phyloP scores from a whole-genome alignment of 2,113 vertebrate species.

The Tragelaphus imberbis region DNA sequence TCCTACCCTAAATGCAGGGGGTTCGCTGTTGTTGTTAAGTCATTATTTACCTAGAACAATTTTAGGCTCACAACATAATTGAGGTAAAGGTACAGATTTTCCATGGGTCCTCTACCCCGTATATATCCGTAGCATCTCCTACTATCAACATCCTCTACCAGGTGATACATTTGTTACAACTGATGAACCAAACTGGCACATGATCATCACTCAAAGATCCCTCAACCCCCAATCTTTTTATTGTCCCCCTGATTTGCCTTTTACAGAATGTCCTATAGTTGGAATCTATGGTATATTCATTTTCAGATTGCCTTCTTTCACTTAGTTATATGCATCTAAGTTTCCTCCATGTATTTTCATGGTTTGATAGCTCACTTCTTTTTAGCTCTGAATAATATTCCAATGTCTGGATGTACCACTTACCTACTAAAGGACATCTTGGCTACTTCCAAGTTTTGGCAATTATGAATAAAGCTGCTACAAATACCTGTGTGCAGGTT shows the following conservation, averaged over 20 bases:
- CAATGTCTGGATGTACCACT: background rate
- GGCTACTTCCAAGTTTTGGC: background rate
- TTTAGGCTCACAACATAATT: background rate
- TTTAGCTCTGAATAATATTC: background rate
- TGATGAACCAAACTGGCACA: background rate
- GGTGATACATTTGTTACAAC: background rate
- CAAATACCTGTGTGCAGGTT: background rate
- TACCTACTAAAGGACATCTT: background rate
- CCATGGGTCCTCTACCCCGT: background rate
- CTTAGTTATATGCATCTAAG: background rate
- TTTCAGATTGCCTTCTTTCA: background rate
- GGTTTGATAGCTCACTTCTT: background rate
- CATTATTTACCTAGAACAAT: background rate
- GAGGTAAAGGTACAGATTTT: background rate
- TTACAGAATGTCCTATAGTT: background rate
- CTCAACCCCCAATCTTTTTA: too few species aligned
- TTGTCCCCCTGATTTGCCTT: background rate
- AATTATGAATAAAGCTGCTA: background rate
- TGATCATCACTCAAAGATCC: background rate
- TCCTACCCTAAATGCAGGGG: background rate
- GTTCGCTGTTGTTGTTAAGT: background rate
- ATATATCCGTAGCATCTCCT: background rate
- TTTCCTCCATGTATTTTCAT: background rate
- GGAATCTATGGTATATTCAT: background rate
- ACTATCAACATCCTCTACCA: background rate